Evolutionary conservation across 2,797 vertebrate species (phyloP), one percentile per base, ranked within the genome.

Genomic region (Coendou prehensilis): DNA sequence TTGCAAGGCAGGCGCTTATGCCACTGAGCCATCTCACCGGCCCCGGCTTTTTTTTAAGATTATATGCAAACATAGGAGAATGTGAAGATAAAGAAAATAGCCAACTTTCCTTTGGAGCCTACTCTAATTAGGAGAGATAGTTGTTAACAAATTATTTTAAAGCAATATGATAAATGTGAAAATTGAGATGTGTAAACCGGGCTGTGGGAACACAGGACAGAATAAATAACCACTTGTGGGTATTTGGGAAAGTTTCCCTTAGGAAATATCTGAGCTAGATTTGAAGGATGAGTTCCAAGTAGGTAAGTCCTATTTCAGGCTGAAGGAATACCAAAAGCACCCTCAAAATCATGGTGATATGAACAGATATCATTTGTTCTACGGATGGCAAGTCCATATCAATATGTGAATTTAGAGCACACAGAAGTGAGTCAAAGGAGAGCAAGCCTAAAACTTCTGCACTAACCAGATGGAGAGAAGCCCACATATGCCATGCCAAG

Each of bases 281-380:
- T 75, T 61, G 50, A 95, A 82, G 52, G 64, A 37, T 79, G 17
- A 82, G 47, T 86, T 93, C 75, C 86, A 85, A 94, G 23, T 73
- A 5, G 52, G 28, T 78, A 8, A 15, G 23, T 52, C 47, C 33
- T 82, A n/a, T 64, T 91, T 91, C 50, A 85, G 54, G 26, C 79
- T 64, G 33, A 50, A 41, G 10, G 41, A 76, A 30, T 78, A 41
- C 56, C 52, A 30, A 57, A 71, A 79, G 15, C 79, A 63, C 28
- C 10, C 10, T 28, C 26, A 23, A 95, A 83, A 94, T 82, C 75
- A 47, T n/a, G 56, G 18, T 30, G 15, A 76, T n/a, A 26, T 33
- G n/a, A 75, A 23, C 80, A 80, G 63, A 26, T 10, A 11, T 30
- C 76, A 20, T 20, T 47, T 90, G 22, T 83, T 67, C 93, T 79